phyloP scores from a whole-genome alignment of 2,888 invertebrate genomes.

The Mystacides longicornis region DNA sequence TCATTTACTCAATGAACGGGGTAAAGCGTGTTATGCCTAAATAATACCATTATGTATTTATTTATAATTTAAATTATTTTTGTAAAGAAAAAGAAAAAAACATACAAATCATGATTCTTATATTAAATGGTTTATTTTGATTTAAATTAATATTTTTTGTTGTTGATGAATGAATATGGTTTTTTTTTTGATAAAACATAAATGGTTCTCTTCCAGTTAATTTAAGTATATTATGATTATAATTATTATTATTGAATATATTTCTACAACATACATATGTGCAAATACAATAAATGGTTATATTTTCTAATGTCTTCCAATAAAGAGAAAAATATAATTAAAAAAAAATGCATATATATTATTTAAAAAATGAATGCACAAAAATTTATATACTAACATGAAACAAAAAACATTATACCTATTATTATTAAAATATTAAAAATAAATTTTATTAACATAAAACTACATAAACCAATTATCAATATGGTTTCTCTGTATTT shows the following conservation, averaged over 20 bases:
- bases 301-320: constrained; percentile 24
- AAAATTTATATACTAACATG: not conserved
- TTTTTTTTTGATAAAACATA: no score
- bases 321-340: not conserved
- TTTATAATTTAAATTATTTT: constrained; percentile 5
- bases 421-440: not conserved
- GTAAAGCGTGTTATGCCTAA: constrained; percentile 13
- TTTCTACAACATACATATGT: constrained; percentile 1
- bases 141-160: not conserved
- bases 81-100: not conserved
- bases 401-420: not conserved
- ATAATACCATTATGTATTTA: constrained; percentile 8
- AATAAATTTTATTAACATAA: no score
- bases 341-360: not conserved
- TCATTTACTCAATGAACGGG: constrained; percentile 17
- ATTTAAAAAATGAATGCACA: constrained; percentile 4
- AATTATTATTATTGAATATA: not conserved
- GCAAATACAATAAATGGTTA: constrained; percentile 20
- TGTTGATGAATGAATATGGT: no score
- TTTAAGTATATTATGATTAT: no score
- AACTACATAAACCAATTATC: no score
- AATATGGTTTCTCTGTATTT: no score
- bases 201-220: no score
- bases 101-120: not conserved
- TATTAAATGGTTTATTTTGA: not conserved